Conservation (phyloP, 2,113 vertebrate genomes). For the Pelusios castaneus region DNA sequence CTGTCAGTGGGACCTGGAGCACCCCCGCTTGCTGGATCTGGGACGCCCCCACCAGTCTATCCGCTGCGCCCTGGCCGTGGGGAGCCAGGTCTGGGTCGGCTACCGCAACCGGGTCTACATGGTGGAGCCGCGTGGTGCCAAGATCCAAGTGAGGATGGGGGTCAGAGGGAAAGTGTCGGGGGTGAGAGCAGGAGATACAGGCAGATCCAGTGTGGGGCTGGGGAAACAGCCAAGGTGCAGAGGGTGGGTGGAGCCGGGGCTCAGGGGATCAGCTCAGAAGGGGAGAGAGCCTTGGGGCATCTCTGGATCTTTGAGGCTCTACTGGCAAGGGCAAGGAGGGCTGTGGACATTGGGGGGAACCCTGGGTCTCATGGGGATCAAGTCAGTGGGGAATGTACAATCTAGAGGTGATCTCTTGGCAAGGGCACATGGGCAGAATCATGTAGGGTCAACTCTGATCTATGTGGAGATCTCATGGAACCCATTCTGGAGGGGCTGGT, state of each 20-base stretch:
- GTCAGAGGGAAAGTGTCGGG: neutral
- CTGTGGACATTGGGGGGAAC: too few relatives aligned
- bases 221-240: neutral
- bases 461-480: neutral
- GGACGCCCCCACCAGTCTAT: neutral
- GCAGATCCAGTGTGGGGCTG: neutral
- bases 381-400: too few relatives aligned
- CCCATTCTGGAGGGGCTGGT: neutral
- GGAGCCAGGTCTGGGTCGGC: slow-evolving; percentile 17
- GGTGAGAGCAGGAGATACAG: neutral
- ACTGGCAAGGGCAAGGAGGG: neutral
- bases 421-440: neutral
- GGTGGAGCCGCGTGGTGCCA: neutral
- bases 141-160: neutral
- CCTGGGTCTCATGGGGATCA: too few relatives aligned
- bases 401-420: neutral
- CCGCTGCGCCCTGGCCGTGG: slow-evolving; percentile 8
- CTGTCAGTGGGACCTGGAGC: neutral
- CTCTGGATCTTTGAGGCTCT: neutral
- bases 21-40: neutral
- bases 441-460: neutral
- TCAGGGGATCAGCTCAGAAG: neutral
- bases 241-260: neutral
- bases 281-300: neutral
- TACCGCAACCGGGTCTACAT: slow-evolving; percentile 33